Evolutionary conservation across 2,888 invertebrate genomes (phyloP), one percentile per base, ranked within the genome.

Genomic region (Agrotis exclamationis): DNA sequence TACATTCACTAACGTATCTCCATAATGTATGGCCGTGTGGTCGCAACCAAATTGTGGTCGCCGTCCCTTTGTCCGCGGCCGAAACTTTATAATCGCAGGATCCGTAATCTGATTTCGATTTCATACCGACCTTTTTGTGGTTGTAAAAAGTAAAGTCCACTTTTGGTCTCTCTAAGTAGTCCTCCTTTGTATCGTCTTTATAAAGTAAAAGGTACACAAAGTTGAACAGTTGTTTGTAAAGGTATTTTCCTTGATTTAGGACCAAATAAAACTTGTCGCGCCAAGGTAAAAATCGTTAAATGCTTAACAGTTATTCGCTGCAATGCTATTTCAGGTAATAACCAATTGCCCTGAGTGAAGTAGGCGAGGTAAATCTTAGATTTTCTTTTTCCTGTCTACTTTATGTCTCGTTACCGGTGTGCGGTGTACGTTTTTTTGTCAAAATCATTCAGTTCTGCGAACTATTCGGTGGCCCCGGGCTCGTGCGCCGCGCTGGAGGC

Each of bases 91-190:
- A 93, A 94, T 93, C 92, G 90, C 92, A 89, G 91, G 91, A 90
- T 88, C 89, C 87, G 86, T 94, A 94, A 94, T 94, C 94, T 91
- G 92, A 93, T 94, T 94, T 93, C 93, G 92, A 93, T 94, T 92
- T 91, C 91, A 90, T 90, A 88, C 91, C 87, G 85, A 87, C 90
- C 92, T 93, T 94, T 95, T 94, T 95, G 93, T 89, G 89, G 88
- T 85, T 79, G 85, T 91, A 93, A 94, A 94, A 94, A 93, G 89
- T 89, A 87, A 90, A 90, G 88, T 88, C 89, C 88, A 88, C 90
- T 90, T 88, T 88, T 87, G 87, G 88, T 80, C 86, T 80, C 86
- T 80, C 84, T 86, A 88, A 88, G 87, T 86, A 86, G 85, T 85
- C 86, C 86, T 86, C 87, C 85, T 92, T 92, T 90, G 90, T 90